A percentile compares a stretch with the other conserved stretches of the same genome.
These are phyloP conservation scores for Colletes collaris DNA, from an alignment of 2,888 invertebrate species.

Conservation along the genomic window DNA sequence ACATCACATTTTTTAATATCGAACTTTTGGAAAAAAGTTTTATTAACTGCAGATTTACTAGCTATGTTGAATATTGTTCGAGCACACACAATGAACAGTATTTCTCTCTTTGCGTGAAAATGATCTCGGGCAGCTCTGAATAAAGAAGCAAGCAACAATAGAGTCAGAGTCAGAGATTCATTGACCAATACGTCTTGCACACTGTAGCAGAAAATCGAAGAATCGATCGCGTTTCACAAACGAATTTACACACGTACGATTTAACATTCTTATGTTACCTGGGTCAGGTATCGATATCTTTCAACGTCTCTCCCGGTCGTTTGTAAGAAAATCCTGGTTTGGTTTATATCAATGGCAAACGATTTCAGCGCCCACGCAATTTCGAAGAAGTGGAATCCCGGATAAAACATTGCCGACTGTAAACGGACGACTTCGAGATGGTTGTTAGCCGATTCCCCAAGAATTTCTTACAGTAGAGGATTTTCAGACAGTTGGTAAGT, in stretches of 20 bases:
- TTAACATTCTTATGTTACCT: background rate
- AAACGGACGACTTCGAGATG: conserved; percentile 38
- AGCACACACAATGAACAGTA: no score
- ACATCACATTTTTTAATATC: no score
- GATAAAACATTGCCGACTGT: conserved; percentile 33
- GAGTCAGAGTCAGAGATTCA: no score
- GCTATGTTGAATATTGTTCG: no score
- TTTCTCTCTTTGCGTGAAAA: no score
- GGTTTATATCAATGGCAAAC: background rate
- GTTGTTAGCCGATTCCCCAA: conserved; percentile 21
- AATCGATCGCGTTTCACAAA: background rate
- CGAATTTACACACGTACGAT: background rate
- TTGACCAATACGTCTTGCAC: background rate
- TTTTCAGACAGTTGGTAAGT: conserved; percentile 37
- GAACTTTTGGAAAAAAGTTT: no score
- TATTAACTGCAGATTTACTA: no score
- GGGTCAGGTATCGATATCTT: conserved; percentile 11
- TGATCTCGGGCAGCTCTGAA: no score
- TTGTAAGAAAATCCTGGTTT: background rate
- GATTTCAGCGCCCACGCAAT: background rate
- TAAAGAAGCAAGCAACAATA: no score
- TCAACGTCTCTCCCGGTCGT: background rate
- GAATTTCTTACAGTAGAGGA: conserved; percentile 19
- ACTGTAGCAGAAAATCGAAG: background rate
- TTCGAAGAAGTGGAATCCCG: background rate